Evolutionary conservation across 2,113 vertebrate species (phyloP).

Genomic region (Sialia sialis): DNA sequence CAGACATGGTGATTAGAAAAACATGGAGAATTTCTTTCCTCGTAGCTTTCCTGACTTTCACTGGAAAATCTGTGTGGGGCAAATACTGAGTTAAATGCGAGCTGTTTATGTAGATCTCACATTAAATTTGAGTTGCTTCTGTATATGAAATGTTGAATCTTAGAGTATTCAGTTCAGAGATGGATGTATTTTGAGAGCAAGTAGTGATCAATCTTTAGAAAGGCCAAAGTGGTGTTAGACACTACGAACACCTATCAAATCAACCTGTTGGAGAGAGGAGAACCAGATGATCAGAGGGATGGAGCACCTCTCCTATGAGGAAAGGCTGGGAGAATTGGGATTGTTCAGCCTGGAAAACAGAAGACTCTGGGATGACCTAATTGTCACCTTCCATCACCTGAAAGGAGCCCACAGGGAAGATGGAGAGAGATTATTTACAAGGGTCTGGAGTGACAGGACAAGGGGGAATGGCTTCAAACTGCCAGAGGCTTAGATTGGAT

Average conservation of each 20-base stretch:
- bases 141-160: background rate
- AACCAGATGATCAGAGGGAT: background rate
- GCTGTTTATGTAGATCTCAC: background rate
- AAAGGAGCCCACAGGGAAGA: background rate
- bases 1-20: fast-evolving
- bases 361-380: fast-evolving
- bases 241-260: background rate
- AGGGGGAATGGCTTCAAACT: background rate
- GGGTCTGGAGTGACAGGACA: background rate
- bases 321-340: background rate
- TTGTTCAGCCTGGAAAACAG: background rate
- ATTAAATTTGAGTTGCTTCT: background rate
- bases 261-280: background rate
- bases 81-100: background rate
- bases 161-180: background rate
- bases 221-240: background rate
- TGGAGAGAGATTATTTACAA: background rate
- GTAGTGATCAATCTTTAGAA: background rate
- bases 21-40: background rate
- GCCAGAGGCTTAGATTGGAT: background rate
- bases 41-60: background rate
- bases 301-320: background rate
- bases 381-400: background rate
- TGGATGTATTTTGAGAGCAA: background rate
- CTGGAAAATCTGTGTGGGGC: background rate